These are phyloP conservation scores for Planiliza haematocheilus DNA, from an alignment of 2,113 vertebrate genomes.

Conservation along the genomic window DNA sequence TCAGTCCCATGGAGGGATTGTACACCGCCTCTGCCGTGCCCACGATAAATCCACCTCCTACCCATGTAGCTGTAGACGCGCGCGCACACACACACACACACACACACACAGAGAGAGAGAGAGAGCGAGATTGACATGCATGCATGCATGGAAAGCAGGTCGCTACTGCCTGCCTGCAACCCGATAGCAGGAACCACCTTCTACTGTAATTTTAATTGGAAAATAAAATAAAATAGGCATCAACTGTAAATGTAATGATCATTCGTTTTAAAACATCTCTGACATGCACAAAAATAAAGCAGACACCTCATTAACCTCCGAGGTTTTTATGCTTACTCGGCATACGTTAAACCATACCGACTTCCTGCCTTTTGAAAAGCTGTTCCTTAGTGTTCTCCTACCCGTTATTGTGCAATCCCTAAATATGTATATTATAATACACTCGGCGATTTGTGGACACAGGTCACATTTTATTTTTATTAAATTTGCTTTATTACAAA, in stretches of 20 bases:
- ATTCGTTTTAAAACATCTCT: not conserved
- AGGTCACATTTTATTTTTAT: no score
- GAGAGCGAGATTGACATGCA: constrained; percentile 1
- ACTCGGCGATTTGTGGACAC: no score
- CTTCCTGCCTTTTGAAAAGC: no score
- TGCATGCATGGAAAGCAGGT: not conserved
- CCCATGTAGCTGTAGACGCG: constrained; percentile 69
- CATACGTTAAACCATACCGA: no score
- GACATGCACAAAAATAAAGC: no score
- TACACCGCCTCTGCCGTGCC: constrained; percentile 75
- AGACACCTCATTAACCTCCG: no score
- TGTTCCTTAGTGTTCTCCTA: no score
- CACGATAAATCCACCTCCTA: constrained; percentile 74
- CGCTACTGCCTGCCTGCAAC: constrained; percentile 10
- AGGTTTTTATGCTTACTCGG: no score
- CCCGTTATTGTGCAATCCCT: no score
- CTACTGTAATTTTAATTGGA: constrained; percentile 36
- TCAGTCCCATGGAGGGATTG: constrained; percentile 75
- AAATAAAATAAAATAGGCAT: constrained; percentile 14
- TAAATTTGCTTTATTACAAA: no score
- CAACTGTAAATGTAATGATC: constrained; percentile 24
- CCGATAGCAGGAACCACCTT: not conserved
- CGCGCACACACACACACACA: constrained; percentile 15
- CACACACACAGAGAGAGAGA: no score
- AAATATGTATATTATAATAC: no score